A percentile compares a stretch with the other conserved stretches of the same genome.
Evolutionary conservation across 2,113 vertebrate genomes (phyloP).

Genomic region (Coregonus clupeaformis): DNA sequence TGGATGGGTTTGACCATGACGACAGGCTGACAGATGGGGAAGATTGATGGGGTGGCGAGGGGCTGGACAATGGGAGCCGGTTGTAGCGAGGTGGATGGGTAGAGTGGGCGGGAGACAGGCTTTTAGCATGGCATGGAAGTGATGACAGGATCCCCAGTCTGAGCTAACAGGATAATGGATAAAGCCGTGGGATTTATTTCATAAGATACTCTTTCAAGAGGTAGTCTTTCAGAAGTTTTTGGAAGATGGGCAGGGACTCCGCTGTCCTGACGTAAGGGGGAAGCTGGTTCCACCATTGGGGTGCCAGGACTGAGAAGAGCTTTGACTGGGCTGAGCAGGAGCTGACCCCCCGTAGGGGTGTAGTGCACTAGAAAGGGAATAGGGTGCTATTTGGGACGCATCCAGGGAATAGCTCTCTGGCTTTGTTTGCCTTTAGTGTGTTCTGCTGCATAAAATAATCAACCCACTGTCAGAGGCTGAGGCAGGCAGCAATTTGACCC

Average conservation of each 20-base stretch:
- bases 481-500: constrained; percentile 29
- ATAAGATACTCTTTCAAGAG: too few relatives aligned
- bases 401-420: background rate
- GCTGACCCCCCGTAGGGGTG: too few relatives aligned
- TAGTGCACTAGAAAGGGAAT: too few relatives aligned
- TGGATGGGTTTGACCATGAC: constrained; percentile 29
- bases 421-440: constrained; percentile 4
- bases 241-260: too few relatives aligned
- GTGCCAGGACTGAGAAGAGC: too few relatives aligned
- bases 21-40: background rate
- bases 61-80: constrained; percentile 23
- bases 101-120: constrained; percentile 14
- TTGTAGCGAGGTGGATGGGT: constrained; percentile 3
- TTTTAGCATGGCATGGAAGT: background rate
- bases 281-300: too few relatives aligned
- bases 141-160: constrained; percentile 23
- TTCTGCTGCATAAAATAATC: constrained; percentile 42
- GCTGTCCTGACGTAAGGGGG: too few relatives aligned
- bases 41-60: constrained; percentile 41
- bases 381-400: too few relatives aligned
- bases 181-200: background rate
- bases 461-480: constrained; percentile 27
- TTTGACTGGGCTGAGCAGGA: too few relatives aligned
- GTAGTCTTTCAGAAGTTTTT: too few relatives aligned
- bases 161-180: constrained; percentile 29